Base-by-base conservation (phyloP, 2,797 vertebrate genomes). In the Semaprochilodus insignis region DNA sequence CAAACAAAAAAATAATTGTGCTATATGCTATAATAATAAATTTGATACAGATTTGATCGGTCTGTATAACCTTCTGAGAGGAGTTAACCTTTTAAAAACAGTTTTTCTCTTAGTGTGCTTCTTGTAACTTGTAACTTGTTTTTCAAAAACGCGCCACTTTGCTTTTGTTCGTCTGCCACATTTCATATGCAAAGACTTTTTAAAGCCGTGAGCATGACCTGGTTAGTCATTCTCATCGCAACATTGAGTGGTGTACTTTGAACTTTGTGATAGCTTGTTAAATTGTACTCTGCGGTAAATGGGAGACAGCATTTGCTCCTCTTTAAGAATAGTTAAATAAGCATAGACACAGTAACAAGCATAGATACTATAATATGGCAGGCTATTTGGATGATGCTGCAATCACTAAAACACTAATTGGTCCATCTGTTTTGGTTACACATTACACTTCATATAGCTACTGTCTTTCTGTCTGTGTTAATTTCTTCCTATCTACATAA, bases 181-280 rank as follows among this genome's bases (percentile, higher is more conserved):
- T 40, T 40, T 40, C 40, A 40, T 40, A 57, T 40, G 40, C 40
- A 40, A 40, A 25, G 27, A 74, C 65, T 25, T 57, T 66, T 67
- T 1, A 85, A 34, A 85, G 59, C 78, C 66, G 23, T 74, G 40
- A 82, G 81, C 79, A 74, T 84, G 27, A 79, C 77, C 59, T 85
- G 60, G 90, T 93, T 90, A 92, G 85, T 90, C 81, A 89, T 92
- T 91, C 73, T 67, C 75, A n/a, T 78, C n/a, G 85, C 76, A 65
- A 90, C 86, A 52, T 83, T 80, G 74, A 69, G 79, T 65, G 16
- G 36, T 91, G 91, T 11, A 91, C 91, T 92, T 93, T 93, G 91
- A 27, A 72, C n/a, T 81, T 63, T 25, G 17, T 6, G 27, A 40
- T 78, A 36, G 52, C 21, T 60, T 83, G 83, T 86, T 85, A 70